phyloP scores from a whole-genome alignment of 2,113 vertebrate species.

The Istiophorus platypterus region DNA sequence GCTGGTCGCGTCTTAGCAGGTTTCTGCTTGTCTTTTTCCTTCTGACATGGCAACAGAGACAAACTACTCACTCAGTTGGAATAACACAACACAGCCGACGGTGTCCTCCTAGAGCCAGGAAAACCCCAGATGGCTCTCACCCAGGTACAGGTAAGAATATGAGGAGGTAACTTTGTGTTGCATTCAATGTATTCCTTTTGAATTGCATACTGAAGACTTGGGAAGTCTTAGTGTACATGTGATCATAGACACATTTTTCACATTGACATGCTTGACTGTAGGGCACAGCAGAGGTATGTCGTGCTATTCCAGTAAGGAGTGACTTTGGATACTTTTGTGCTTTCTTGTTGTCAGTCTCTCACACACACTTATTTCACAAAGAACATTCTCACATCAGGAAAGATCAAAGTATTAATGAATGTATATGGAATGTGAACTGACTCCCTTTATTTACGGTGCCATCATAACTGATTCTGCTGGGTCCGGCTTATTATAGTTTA shows the following conservation, averaged over 20 bases:
- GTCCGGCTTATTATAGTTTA: not conserved
- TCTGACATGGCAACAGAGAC: conserved; percentile 61
- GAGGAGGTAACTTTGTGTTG: not conserved
- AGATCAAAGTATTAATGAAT: conserved; percentile 36
- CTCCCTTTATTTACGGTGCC: not conserved
- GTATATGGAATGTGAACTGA: conserved; percentile 47
- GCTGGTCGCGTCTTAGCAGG: conserved; percentile 64
- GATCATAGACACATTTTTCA: not conserved
- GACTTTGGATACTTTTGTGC: not conserved
- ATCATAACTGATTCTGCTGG: not conserved
- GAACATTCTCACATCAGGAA: conserved; percentile 26
- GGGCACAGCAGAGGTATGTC: not conserved
- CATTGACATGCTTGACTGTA: not conserved
- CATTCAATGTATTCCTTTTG: not conserved
- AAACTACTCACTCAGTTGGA: conserved; percentile 31
- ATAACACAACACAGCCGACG: conserved; percentile 44
- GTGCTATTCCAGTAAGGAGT: not conserved
- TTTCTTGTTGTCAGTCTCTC: not conserved
- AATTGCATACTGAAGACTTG: not conserved
- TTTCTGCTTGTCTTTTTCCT: conserved; percentile 52
- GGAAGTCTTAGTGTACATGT: not conserved
- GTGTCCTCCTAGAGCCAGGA: conserved; percentile 22
- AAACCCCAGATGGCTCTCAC: conserved; percentile 73
- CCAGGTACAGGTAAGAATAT: conserved; percentile 72
- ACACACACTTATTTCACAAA: not conserved